Percentiles rank a stretch among this genome's conserved stretches.
Evolutionary conservation across 2,113 vertebrate species (phyloP).

Genomic region (Cairina moschata): DNA sequence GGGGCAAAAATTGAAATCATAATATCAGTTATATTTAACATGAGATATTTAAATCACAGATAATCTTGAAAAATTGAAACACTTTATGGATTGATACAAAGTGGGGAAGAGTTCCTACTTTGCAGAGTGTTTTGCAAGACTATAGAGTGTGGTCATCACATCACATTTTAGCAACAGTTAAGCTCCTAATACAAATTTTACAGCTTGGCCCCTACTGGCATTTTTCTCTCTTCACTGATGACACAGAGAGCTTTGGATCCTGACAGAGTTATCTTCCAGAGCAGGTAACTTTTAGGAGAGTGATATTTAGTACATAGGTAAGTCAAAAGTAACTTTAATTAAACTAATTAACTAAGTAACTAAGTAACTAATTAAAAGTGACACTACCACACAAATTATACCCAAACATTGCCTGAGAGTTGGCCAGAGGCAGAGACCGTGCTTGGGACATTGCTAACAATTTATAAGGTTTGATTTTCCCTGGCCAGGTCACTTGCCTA

Average conservation of each 20-base stretch:
- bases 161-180: neutral
- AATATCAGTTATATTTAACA: neutral
- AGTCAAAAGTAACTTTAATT: neutral
- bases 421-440: neutral
- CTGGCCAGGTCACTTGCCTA: neutral
- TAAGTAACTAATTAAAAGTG: neutral
- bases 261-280: neutral
- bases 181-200: neutral
- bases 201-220: rapidly evolving
- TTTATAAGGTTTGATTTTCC: neutral
- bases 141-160: rapidly evolving
- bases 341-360: too few relatives aligned
- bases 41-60: neutral
- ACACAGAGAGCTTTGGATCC: neutral
- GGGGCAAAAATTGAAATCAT: neutral
- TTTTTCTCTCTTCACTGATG: neutral
- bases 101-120: neutral
- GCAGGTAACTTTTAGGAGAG: neutral
- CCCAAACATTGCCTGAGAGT: neutral
- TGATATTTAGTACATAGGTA: neutral
- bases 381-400: neutral
- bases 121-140: neutral
- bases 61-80: neutral
- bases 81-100: neutral
- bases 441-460: neutral